Evolutionary conservation across 1,140 invertebrate species (phyloP), one percentile per base, ranked within the genome.

Genomic region (Rhynchophorus ferrugineus): DNA sequence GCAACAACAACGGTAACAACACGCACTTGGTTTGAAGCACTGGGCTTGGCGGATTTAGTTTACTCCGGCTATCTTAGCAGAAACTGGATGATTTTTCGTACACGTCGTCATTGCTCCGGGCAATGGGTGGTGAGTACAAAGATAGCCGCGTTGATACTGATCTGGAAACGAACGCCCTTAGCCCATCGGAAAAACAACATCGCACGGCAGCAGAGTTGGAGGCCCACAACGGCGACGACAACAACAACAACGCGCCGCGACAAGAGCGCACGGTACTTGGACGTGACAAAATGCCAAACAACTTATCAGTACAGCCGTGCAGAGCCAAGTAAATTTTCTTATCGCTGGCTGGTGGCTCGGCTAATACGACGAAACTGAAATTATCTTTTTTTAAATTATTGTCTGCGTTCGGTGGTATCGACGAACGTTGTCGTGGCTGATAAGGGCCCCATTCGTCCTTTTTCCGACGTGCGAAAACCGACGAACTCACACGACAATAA

Each of bases 271-370:
- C 29, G 44, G 38, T 38, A 7, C 6, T 13, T 44, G 22, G 41
- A 43, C 50, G 50, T 53, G 50, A 53, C 34, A 41, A 29, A 53
- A 47, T 29, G 52, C 52, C 52, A 54, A 54, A 54, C 44, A 47
- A 21, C 24, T 54, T 48, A 48, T 46, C 50, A 38, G 13, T 24
- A 3, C 9, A 29, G n/a, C 43, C n/a, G 29, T 41, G 37, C 29
- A 39, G 52, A 47, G 52, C 34, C 52, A 48, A 54, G 52, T 54
- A 47, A 48, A 47, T 42, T 54, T 54, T 48, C 52, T 54, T 54
- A 54, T 54, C 52, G 21, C 17, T 36, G 3, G 48, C 45, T 52
- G 49, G 42, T 45, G 49, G 35, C 36, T 52, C 41, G 49, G 45
- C 49, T 44, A 45, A 45, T 52, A 45, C 42, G 42, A 52, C 49